Evolutionary conservation across 1,140 invertebrate species (phyloP).

Genomic region (Trypoxylus dichotomus): DNA sequence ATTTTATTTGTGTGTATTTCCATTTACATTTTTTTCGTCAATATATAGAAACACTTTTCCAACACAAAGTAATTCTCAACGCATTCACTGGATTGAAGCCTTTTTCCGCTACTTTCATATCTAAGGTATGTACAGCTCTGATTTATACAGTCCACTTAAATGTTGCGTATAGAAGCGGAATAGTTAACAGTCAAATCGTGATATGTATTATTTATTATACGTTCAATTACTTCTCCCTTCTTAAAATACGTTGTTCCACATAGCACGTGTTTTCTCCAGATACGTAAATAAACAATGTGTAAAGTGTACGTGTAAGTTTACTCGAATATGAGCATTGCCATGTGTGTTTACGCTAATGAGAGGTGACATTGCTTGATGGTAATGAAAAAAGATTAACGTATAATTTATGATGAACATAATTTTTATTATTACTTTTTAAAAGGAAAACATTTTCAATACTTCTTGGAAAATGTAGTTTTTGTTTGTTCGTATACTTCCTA

Average conservation of each 20-base stretch:
- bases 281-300: not conserved
- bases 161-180: not conserved
- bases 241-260: not conserved
- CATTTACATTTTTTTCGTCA: no score
- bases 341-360: not conserved
- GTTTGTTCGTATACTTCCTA: no score
- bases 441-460: no score
- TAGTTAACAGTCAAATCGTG: not conserved
- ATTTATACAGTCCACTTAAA: not conserved
- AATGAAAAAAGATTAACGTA: not conserved
- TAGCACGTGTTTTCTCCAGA: conserved; percentile 21
- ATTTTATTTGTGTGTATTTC: no score
- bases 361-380: not conserved
- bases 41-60: no score
- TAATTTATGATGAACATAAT: not conserved
- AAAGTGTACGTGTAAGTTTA: not conserved
- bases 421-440: no score
- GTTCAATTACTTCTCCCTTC: not conserved
- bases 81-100: not conserved
- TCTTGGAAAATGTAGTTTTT: no score
- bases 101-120: not conserved
- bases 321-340: not conserved
- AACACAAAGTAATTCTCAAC: not conserved
- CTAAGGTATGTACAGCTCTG: not conserved
- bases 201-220: conserved; percentile 14